phyloP scores from a whole-genome alignment of 1,140 invertebrate genomes.

The Trialeurodes vaporariorum region DNA sequence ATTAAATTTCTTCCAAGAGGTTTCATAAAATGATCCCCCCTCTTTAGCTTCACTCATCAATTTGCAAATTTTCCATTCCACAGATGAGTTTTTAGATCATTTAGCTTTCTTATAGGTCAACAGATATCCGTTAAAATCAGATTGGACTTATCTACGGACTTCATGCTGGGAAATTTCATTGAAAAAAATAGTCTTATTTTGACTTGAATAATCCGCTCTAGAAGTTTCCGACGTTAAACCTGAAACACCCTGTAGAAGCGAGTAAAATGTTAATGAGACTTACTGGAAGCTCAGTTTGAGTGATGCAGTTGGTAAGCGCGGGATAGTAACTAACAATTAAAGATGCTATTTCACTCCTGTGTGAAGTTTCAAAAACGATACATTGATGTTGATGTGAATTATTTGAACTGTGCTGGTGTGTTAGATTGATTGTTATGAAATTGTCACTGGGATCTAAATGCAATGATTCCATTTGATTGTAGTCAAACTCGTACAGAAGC shows the following conservation, averaged over 20 bases:
- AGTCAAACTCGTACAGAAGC: conserved; percentile 77
- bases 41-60: neutral
- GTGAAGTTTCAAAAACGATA: conserved; percentile 83
- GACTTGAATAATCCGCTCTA: too few species aligned
- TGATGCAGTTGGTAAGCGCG: conserved; percentile 69
- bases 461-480: conserved; percentile 79
- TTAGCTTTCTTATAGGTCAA: too few species aligned
- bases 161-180: too few species aligned
- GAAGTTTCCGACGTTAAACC: too few species aligned
- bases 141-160: too few species aligned
- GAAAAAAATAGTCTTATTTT: too few species aligned
- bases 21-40: neutral
- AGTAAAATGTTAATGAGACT: too few species aligned
- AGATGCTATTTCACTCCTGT: conserved; percentile 84
- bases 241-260: too few species aligned
- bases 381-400: conserved; percentile 52
- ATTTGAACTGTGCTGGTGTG: conserved; percentile 39
- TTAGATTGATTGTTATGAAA: conserved; percentile 69
- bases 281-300: conserved; percentile 60
- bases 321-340: conserved; percentile 86
- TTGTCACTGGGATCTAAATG: conserved; percentile 83
- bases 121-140: too few species aligned
- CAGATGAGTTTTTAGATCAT: too few species aligned
- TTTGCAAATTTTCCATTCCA: neutral
- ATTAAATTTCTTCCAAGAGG: too few species aligned